These are phyloP conservation scores for Diaprepes abbreviatus DNA, from an alignment of 2,888 invertebrate genomes.

Conservation along the genomic window DNA sequence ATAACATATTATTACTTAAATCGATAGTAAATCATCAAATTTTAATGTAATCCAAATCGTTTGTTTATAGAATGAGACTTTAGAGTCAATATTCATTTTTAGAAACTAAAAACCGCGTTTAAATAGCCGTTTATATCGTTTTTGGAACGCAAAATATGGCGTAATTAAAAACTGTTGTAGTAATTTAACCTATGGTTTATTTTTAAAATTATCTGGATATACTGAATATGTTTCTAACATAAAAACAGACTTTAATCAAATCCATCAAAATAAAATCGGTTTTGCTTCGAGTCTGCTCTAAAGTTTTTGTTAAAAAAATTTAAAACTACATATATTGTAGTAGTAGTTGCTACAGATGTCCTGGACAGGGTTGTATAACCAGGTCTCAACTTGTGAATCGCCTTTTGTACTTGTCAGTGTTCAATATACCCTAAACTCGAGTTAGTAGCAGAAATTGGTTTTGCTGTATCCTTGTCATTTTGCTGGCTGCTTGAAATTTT, in stretches of 20 bases:
- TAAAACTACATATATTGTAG: too few relatives aligned
- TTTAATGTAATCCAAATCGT: conserved; percentile 1
- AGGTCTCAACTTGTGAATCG: too few relatives aligned
- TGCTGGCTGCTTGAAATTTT: too few relatives aligned
- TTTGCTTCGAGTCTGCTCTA: neutral
- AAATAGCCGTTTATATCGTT: conserved; percentile 29
- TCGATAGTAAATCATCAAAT: conserved; percentile 1
- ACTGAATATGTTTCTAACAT: neutral
- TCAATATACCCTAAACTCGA: too few relatives aligned
- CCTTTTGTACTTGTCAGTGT: too few relatives aligned
- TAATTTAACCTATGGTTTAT: conserved; percentile 27
- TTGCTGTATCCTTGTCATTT: too few relatives aligned
- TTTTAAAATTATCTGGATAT: conserved; percentile 23
- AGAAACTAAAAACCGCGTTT: conserved; percentile 20
- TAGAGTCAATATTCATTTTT: conserved; percentile 34
- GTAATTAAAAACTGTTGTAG: conserved; percentile 17
- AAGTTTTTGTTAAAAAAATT: too few relatives aligned
- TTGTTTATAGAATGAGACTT: neutral
- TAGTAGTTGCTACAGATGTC: too few relatives aligned
- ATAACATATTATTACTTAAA: too few relatives aligned
- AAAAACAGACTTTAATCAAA: too few relatives aligned
- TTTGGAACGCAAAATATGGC: conserved; percentile 23
- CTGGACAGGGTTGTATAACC: too few relatives aligned
- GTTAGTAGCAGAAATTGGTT: too few relatives aligned
- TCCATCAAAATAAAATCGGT: conserved; percentile 1